Evolutionary conservation across 2,888 invertebrate species (phyloP), one percentile per base, ranked within the genome.

Genomic region (Colostygia pectinataria): DNA sequence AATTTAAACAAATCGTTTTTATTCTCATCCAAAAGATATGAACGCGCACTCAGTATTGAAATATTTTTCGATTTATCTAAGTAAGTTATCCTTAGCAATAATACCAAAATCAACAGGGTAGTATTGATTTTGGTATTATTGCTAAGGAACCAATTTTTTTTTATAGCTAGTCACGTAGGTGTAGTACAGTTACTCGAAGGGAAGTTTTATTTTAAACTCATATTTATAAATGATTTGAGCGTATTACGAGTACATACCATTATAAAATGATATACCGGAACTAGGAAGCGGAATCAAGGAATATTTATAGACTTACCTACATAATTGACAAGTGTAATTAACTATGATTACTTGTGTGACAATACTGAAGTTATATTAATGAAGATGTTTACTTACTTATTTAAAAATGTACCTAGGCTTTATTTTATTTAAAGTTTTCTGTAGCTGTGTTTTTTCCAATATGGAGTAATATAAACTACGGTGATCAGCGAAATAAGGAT

Each of bases 251-350:
- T 34, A 25, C 13, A 27, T 45, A 36, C 10, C 7, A 0, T 32
- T 52, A 47, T 50, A 41, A 24, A 29, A 39, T 42, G 39, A 24
- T 42, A 24, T 47, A 46, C 58, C 58, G 60, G 62, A 60, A 62
- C 33, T 36, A 60, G 62, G 62, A 62, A 62, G 60, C 57, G 62
- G 62, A 62, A 55, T 45, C 32, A 12, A 37, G 42, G 13, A 23
- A 37, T 40, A 38, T 49, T 48, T 50, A 56, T 46, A 42, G 15
- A 32, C 24, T 51, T 53, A 54, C 44, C 20, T 53, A 54, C 44
- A 24, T 47, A 40, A 54, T 51, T 55, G 54, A 57, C 53, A 52
- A 37, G 23, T 44, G 42, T 42, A 38, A 46, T 39, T 46, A 42
- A 38, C 32, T 36, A 32, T 40, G 32, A 49, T n/a, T 29, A 53